These are phyloP conservation scores for Diabrotica virgifera DNA, from an alignment of 1,140 invertebrate genomes.

Conservation along the genomic window DNA sequence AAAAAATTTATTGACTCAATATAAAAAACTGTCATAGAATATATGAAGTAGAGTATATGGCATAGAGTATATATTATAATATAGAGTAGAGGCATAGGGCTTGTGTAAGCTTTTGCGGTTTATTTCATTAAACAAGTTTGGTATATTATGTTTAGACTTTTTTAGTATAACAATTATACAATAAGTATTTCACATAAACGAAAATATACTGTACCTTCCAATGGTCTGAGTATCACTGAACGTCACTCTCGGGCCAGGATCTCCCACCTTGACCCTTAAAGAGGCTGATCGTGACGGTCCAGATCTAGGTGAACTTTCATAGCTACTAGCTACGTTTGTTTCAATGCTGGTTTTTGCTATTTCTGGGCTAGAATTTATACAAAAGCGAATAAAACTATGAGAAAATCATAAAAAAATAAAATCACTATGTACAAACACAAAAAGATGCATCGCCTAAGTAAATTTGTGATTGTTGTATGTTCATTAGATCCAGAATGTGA, in stretches of 20 bases:
- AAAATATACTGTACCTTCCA: slow-evolving; percentile 47
- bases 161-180: no score
- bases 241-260: slow-evolving; percentile 57
- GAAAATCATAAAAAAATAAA: slow-evolving; percentile 10
- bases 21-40: no score
- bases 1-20: no score
- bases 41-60: no score
- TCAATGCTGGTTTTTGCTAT: slow-evolving; percentile 45
- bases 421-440: background rate
- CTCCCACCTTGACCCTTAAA: slow-evolving; percentile 55
- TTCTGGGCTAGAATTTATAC: slow-evolving; percentile 47
- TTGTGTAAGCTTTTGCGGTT: no score
- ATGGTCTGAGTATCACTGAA: slow-evolving; percentile 61
- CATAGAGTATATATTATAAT: no score
- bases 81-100: no score
- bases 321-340: slow-evolving; percentile 49
- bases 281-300: slow-evolving; percentile 74
- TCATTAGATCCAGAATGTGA: no score
- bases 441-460: background rate
- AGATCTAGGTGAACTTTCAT: slow-evolving; percentile 66
- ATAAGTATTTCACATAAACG: no score
- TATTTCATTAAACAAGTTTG: no score
- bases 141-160: no score
- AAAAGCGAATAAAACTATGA: slow-evolving; percentile 8
- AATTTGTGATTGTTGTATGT: no score